A percentile compares a stretch with the other conserved stretches of the same genome.
Conservation (phyloP, 2,888 invertebrate genomes). For the Heliothis peltigera region DNA sequence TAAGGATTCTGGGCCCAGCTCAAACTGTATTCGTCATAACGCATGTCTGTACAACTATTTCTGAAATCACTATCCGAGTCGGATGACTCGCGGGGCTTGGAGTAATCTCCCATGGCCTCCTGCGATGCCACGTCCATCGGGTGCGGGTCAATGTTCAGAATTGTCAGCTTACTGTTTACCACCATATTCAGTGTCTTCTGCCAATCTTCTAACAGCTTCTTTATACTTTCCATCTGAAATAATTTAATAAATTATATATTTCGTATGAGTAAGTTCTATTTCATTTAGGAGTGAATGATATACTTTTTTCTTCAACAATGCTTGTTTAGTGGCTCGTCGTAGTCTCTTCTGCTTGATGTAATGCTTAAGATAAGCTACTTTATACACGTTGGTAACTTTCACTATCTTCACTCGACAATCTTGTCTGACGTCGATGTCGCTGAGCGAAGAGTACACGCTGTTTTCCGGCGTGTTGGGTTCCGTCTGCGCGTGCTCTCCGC, state of each 20-base stretch:
- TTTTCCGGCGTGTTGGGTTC: conserved; percentile 65
- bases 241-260: not conserved
- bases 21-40: conserved; percentile 74
- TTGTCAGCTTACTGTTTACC: conserved; percentile 75
- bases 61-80: conserved; percentile 77
- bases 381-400: conserved; percentile 85
- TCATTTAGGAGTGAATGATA: not conserved
- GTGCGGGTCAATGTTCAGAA: conserved; percentile 72
- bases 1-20: conserved; percentile 74
- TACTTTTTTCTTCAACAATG: conserved; percentile 82
- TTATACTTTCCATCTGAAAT: conserved; percentile 81
- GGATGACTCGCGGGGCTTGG: conserved; percentile 74
- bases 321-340: conserved; percentile 77
- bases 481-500: conserved; percentile 64
- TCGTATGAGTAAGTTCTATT: not conserved
- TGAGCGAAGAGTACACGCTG: conserved; percentile 76
- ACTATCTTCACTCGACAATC: conserved; percentile 83
- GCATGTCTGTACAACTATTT: conserved; percentile 67
- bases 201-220: conserved; percentile 82
- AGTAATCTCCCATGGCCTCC: conserved; percentile 82
- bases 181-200: conserved; percentile 81
- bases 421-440: conserved; percentile 71
- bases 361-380: conserved; percentile 82
- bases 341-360: conserved; percentile 83
- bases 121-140: conserved; percentile 76